Evolutionary conservation across 2,113 vertebrate genomes (phyloP).

Genomic region (Dipodomys spectabilis): DNA sequence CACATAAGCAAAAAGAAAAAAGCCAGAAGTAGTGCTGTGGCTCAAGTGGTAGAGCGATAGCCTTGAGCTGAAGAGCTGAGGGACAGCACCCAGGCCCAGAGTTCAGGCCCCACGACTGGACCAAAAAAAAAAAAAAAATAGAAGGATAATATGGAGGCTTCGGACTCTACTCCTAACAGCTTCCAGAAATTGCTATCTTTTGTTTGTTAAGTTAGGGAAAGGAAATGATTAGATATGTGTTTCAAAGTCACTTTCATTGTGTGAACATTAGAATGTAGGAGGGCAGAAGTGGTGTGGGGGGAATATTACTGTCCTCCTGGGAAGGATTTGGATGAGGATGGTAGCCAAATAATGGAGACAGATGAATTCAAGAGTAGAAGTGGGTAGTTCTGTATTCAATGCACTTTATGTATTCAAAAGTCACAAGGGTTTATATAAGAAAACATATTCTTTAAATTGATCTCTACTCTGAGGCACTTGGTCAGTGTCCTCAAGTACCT

Average conservation of each 20-base stretch:
- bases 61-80: too few relatives aligned
- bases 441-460: constrained; percentile 1
- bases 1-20: too few relatives aligned
- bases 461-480: background rate
- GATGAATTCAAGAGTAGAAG: background rate
- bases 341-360: background rate
- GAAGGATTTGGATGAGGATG: background rate
- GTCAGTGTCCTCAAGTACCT: background rate
- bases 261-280: background rate
- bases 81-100: too few relatives aligned
- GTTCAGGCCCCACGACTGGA: too few relatives aligned
- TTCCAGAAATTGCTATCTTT: constrained; percentile 10
- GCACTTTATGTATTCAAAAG: background rate
- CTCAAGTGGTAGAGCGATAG: too few relatives aligned
- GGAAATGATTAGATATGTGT: background rate
- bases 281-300: background rate
- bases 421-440: background rate
- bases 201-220: background rate
- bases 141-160: accelerated
- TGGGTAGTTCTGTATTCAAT: background rate
- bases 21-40: too few relatives aligned
- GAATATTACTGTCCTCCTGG: background rate
- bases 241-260: background rate
- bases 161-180: background rate
- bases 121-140: too few relatives aligned